Evolutionary conservation across 2,797 vertebrate species (phyloP).

Genomic region (Anabacerthia variegaticeps): DNA sequence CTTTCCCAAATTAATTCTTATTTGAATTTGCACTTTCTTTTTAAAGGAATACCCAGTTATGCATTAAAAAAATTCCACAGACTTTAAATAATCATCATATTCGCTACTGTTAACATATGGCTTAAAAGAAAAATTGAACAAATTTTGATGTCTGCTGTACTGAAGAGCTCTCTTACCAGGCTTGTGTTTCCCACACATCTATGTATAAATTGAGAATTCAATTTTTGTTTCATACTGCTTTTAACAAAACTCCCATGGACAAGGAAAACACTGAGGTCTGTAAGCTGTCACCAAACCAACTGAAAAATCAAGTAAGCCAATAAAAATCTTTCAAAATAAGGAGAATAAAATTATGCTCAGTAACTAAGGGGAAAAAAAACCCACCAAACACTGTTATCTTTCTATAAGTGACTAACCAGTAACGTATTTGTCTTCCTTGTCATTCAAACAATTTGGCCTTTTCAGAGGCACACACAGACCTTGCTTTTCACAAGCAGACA

Average conservation of each 20-base stretch:
- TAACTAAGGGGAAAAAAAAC: fast-evolving
- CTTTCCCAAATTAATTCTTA: not conserved
- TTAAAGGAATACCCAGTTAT: not conserved
- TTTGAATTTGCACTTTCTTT: not conserved
- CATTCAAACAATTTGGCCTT: slow-evolving; percentile 42
- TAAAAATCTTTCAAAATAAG: not conserved
- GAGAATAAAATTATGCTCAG: not conserved
- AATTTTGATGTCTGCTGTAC: not conserved
- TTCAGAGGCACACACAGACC: slow-evolving; percentile 22
- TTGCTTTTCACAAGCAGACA: slow-evolving; percentile 43
- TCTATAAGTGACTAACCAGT: slow-evolving; percentile 17
- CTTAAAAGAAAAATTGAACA: not conserved
- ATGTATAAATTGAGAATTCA: not conserved
- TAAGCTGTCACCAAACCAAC: not conserved
- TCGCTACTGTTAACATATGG: not conserved
- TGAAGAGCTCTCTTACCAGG: not conserved
- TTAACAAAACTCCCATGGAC: not conserved
- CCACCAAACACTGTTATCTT: not conserved
- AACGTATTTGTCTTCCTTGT: not conserved
- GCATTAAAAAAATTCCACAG: not conserved
- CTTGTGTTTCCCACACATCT: not conserved
- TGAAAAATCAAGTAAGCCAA: not conserved
- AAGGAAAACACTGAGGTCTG: not conserved
- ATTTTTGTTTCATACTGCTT: not conserved
- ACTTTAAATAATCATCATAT: not conserved